phyloP scores from a whole-genome alignment of 2,888 invertebrate species.

The Cybosia mesomella region DNA sequence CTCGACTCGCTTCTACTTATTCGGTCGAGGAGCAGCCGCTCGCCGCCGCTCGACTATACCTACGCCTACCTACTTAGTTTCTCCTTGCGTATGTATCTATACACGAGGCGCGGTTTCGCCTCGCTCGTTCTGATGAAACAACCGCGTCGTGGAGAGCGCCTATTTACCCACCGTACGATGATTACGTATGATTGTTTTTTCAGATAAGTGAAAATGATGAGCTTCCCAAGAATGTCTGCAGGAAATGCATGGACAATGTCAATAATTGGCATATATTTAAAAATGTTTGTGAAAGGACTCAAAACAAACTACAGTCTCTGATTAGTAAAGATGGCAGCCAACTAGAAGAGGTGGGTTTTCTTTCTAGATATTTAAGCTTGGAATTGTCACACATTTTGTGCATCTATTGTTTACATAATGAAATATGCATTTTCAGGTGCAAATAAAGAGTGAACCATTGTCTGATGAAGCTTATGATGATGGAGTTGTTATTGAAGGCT shows the following conservation, averaged over 20 bases:
- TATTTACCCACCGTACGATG: slow-evolving; percentile 75
- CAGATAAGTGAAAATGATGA: slow-evolving; percentile 89
- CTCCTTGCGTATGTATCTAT: slow-evolving; percentile 81
- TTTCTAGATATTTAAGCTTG: slow-evolving; percentile 71
- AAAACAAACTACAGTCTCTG: slow-evolving; percentile 89
- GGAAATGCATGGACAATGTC: slow-evolving; percentile 88
- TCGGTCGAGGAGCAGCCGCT: slow-evolving; percentile 83
- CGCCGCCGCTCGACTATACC: slow-evolving; percentile 77
- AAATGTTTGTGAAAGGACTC: slow-evolving; percentile 88
- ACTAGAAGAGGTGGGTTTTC: slow-evolving; percentile 83
- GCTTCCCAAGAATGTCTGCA: slow-evolving; percentile 89
- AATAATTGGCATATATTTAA: slow-evolving; percentile 90
- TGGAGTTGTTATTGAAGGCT: slow-evolving; percentile 84
- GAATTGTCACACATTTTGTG: slow-evolving; percentile 64
- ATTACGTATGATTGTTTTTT: slow-evolving; percentile 82
- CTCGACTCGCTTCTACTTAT: slow-evolving; percentile 86
- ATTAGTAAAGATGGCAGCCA: slow-evolving; percentile 83
- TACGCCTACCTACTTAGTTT: slow-evolving; percentile 85
- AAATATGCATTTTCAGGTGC: slow-evolving; percentile 81
- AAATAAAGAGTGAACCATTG: slow-evolving; percentile 87
- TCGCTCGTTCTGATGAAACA: slow-evolving; percentile 78
- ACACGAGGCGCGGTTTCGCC: slow-evolving; percentile 81
- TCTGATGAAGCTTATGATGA: slow-evolving; percentile 86
- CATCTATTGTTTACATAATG: slow-evolving; percentile 59
- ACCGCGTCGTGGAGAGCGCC: slow-evolving; percentile 74